Evolutionary conservation across 2,888 invertebrate species (phyloP), one percentile per base, ranked within the genome.

Genomic region (Biston betularia): DNA sequence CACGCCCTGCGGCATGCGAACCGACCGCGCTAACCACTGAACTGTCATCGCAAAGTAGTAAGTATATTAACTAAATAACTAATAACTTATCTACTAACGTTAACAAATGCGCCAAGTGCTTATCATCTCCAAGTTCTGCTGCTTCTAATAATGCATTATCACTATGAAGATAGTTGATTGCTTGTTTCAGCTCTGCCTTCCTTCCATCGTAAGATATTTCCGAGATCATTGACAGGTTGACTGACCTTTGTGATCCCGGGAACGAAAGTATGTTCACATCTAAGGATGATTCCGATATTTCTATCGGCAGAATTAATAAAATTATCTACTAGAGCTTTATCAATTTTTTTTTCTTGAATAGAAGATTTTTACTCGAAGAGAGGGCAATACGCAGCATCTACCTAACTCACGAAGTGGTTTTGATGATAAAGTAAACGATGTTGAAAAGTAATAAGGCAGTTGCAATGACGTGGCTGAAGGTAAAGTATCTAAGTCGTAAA

Each of bases 61-160:
- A 35, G 35, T 35, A 35, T 35, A n/a, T n/a, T n/a, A n/a, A n/a
- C n/a, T n/a, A n/a, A n/a, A n/a, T n/a, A n/a, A n/a, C n/a, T n/a
- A n/a, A 8, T 8, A 38, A 44, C 8, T 14, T 11, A n/a, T n/a
- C n/a, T n/a, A 59, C 40, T 40, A 53, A 90, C 91, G 81, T 78
- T 67, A 91, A 74, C 54, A 87, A 74, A 33, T 74, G 71, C 69
- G 79, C 75, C 54, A 91, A 73, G 45, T 72, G 57, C 7, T 72
- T 72, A 42, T 79, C 72, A 72, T 91, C 83, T 40, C 88, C 89
- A 40, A 79, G 74, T 78, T 89, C 92, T 42, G 92, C 92, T 62
- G 90, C 89, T 34, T 83, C 73, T 38, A 92, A 75, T 34, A 89
- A 84, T 0, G 83, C 84, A 15, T 83, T 81, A 65, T 90, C 89